phyloP scores from a whole-genome alignment of 1,140 invertebrate species.

The Pogonus chalceus region DNA sequence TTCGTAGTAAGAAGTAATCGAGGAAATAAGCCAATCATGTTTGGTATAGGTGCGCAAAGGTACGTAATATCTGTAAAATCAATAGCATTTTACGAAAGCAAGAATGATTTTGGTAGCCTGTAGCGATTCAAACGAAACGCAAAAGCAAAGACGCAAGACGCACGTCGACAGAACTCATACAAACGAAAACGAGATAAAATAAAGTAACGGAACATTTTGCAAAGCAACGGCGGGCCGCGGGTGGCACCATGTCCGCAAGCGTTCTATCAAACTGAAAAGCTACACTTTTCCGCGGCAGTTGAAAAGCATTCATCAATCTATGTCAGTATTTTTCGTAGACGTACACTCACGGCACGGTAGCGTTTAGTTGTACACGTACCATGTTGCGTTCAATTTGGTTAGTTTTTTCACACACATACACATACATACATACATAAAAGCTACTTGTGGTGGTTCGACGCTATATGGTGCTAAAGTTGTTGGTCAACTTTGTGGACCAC shows the following conservation, averaged over 20 bases:
- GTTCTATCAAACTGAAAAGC: slow-evolving; percentile 6
- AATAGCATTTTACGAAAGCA: too few species aligned
- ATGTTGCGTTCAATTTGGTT: background rate
- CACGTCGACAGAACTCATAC: background rate
- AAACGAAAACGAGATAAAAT: slow-evolving; percentile 2
- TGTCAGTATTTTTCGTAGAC: slow-evolving; percentile 4
- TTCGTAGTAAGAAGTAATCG: too few species aligned
- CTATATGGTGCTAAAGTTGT: too few species aligned
- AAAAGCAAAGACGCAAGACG: background rate
- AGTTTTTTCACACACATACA: background rate
- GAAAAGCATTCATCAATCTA: slow-evolving; percentile 4
- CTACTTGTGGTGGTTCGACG: too few species aligned
- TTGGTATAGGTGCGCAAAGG: too few species aligned
- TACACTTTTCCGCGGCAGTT: slow-evolving; percentile 4
- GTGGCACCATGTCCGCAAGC: slow-evolving; percentile 6
- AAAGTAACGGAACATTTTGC: slow-evolving; percentile 2
- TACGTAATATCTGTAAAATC: too few species aligned
- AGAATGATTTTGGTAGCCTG: too few species aligned
- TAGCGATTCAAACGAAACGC: too few species aligned
- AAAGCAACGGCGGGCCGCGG: slow-evolving; percentile 3
- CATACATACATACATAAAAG: background rate
- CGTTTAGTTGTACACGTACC: slow-evolving; percentile 1
- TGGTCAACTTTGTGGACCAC: too few species aligned
- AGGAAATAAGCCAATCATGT: too few species aligned
- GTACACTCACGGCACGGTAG: too few species aligned